Evolutionary conservation across 2,113 vertebrate species (phyloP).

Genomic region (Gallinago jamesoni): DNA sequence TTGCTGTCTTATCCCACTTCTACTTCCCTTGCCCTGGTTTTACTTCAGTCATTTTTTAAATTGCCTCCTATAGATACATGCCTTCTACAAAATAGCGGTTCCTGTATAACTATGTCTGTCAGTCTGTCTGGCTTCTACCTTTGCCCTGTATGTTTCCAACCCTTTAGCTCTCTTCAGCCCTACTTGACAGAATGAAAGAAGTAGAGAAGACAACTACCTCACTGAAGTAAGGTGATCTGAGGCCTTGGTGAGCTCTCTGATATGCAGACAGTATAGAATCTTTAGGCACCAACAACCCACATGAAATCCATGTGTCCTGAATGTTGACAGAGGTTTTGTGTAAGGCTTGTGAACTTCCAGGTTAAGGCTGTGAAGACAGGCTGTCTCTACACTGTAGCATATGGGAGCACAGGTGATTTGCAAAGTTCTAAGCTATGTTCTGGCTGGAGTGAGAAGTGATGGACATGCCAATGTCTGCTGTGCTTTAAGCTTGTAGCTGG

Average conservation of each 20-base stretch:
- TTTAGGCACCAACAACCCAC: neutral
- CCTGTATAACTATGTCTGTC: neutral
- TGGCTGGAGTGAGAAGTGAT: neutral
- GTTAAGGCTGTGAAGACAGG: neutral
- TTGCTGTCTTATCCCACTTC: neutral
- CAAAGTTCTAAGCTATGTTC: neutral
- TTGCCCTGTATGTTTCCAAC: neutral
- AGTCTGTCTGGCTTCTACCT: neutral
- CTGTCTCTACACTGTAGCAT: neutral
- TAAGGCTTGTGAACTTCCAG: neutral
- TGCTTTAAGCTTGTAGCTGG: neutral
- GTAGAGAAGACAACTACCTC: neutral
- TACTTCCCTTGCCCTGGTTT: neutral
- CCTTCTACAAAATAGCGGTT: neutral
- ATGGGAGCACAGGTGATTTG: accelerated
- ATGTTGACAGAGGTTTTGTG: neutral
- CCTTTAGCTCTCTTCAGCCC: neutral
- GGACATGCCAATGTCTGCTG: neutral
- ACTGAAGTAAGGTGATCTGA: neutral
- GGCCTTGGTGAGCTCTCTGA: neutral
- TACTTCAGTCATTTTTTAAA: neutral
- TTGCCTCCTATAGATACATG: neutral
- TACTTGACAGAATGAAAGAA: neutral
- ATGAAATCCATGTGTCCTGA: neutral
- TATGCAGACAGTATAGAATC: neutral